Conservation (phyloP, 2,888 invertebrate genomes). For the Embidobia sp. region DNA sequence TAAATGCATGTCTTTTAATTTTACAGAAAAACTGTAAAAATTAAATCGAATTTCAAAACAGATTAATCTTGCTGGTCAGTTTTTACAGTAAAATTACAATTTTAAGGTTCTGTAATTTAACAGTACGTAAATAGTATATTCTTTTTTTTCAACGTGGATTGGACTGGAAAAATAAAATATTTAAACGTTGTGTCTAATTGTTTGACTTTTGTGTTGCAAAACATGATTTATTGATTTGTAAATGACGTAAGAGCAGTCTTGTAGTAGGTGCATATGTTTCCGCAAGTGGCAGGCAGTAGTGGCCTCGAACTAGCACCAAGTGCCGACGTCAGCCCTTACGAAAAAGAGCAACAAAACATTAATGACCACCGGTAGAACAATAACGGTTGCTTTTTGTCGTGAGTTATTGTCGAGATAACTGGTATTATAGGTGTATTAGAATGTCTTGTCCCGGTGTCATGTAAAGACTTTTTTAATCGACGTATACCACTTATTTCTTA, state of each 20-base stretch:
- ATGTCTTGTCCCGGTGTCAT: conserved; percentile 24
- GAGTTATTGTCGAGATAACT: conserved; percentile 30
- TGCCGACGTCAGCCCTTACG: conserved; percentile 32
- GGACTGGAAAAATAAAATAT: conserved; percentile 14
- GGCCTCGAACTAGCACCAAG: conserved; percentile 42
- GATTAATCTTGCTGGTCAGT: no score
- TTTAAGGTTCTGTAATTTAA: no score
- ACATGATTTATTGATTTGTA: conserved; percentile 49
- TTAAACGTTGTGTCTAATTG: no score
- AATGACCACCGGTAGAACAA: conserved; percentile 36
- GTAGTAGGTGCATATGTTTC: conserved; percentile 46
- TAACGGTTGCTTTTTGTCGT: conserved; percentile 20
- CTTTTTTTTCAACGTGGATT: conserved; percentile 10
- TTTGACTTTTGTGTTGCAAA: conserved; percentile 39
- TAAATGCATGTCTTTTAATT: no score
- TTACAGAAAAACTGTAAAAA: no score
- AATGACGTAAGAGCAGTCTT: conserved; percentile 44
- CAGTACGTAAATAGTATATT: no score
- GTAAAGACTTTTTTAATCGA: conserved; percentile 12
- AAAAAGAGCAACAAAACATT: conserved; percentile 42
- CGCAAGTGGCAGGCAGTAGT: conserved; percentile 33
- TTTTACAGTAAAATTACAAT: no score
- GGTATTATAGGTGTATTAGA: conserved; percentile 42
- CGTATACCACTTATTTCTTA: conserved; percentile 11
- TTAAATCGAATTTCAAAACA: no score